Evolutionary conservation across 2,113 vertebrate genomes (phyloP).

Genomic region (Pelecanus crispus): DNA sequence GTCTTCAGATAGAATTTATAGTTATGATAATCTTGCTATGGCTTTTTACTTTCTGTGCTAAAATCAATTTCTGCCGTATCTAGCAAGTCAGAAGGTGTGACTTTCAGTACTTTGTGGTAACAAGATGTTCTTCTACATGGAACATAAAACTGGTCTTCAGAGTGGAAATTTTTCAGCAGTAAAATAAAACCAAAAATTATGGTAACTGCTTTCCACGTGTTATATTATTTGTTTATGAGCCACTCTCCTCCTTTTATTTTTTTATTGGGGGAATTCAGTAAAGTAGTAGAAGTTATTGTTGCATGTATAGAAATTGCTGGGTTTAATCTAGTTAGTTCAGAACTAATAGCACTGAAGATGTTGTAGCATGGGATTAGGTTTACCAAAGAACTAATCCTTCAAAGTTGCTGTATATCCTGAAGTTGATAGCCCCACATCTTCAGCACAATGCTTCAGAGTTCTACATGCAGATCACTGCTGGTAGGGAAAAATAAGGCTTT

Average conservation of each 20-base stretch:
- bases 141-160: constrained; percentile 17
- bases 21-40: neutral
- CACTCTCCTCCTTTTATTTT: neutral
- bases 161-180: neutral
- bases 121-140: neutral
- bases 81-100: neutral
- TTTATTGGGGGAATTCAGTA: neutral
- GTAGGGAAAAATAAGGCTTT: neutral
- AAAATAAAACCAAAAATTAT: neutral
- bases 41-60: neutral
- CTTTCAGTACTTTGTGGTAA: neutral
- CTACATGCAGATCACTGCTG: neutral
- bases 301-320: neutral
- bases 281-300: neutral
- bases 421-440: neutral
- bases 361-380: neutral
- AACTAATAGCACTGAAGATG: neutral
- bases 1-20: neutral
- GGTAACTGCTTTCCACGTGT: neutral
- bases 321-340: neutral
- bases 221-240: neutral
- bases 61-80: neutral
- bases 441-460: neutral
- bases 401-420: neutral
- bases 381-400: neutral